A percentile compares a stretch with the other conserved stretches of the same genome.
These are phyloP conservation scores for Apis laboriosa DNA, from an alignment of 1,140 invertebrate genomes.

Conservation along the genomic window DNA sequence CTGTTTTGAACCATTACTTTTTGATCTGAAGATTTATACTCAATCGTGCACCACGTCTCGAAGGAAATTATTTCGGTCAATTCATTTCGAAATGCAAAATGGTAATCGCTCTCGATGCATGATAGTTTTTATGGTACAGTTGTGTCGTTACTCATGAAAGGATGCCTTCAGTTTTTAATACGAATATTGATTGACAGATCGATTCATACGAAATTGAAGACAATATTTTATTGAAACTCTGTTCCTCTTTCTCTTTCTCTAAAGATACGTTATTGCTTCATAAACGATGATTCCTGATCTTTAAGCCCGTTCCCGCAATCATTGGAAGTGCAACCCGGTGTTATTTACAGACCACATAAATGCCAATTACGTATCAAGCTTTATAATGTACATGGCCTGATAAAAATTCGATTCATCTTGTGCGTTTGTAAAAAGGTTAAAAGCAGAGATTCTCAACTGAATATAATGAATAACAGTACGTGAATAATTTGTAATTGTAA, in stretches of 20 bases:
- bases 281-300: slow-evolving; percentile 30
- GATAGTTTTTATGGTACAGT: background rate
- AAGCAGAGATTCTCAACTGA: too few relatives aligned
- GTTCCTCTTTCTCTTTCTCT: too few relatives aligned
- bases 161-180: background rate
- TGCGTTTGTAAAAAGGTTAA: background rate
- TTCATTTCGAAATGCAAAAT: slow-evolving; percentile 4
- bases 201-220: slow-evolving; percentile 19
- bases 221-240: slow-evolving; percentile 13
- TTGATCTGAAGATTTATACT: too few relatives aligned
- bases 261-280: slow-evolving; percentile 13
- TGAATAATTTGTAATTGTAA: too few relatives aligned
- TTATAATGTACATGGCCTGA: background rate
- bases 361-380: slow-evolving; percentile 4
- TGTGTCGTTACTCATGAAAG: background rate
- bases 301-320: background rate
- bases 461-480: background rate
- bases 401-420: background rate
- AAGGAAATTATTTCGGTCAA: background rate
- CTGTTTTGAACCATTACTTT: background rate
- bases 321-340: background rate
- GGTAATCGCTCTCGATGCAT: background rate
- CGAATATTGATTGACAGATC: slow-evolving; percentile 8
- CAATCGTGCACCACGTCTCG: background rate
- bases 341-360: slow-evolving; percentile 23